Evolutionary conservation across 2,888 invertebrate species (phyloP), one percentile per base, ranked within the genome.

Genomic region (Noctua comes): DNA sequence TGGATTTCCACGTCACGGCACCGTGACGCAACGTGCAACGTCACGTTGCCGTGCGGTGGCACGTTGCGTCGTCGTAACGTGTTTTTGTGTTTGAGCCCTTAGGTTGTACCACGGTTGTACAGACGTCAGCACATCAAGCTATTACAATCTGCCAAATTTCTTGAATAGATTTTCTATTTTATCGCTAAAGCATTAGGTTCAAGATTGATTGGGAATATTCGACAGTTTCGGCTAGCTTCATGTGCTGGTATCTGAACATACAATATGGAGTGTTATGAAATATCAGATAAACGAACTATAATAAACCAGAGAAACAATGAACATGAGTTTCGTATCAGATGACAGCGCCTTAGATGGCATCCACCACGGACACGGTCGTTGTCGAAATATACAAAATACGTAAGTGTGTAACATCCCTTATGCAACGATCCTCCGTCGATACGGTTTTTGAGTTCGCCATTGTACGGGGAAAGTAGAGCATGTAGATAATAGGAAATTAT

Each of bases 401-500:
- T 48, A 77, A 51, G 68, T 77, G 75, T 85, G 86, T 86, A 83
- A 86, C 82, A 81, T 76, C 79, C 88, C 84, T 88, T 88, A 86
- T 84, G 90, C 87, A 89, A 88, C 27, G 68, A 78, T 76, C 80
- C 86, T 84, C 76, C 40, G 77, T 73, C 83, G 88, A 86, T 88
- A 90, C 90, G 90, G 88, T 85, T 89, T 89, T 90, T 87, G 86
- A 87, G 68, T 86, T 86, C 80, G 76, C 88, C 90, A 92, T 92
- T 93, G 92, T 93, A 75, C 66, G 51, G 75, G 86, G 87, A 93
- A 94, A 93, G 89, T 93, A 85, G 93, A 94, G 90, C 93, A 88
- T 92, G 90, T 88, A 90, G 81, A 87, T 90, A 88, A 82, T 87
- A 81, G 73, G 71, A 88, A 88, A 87, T 90, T 88, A 86, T 89